Conservation (phyloP, 1,140 invertebrate genomes). For the Meloidogyne floridensis region DNA sequence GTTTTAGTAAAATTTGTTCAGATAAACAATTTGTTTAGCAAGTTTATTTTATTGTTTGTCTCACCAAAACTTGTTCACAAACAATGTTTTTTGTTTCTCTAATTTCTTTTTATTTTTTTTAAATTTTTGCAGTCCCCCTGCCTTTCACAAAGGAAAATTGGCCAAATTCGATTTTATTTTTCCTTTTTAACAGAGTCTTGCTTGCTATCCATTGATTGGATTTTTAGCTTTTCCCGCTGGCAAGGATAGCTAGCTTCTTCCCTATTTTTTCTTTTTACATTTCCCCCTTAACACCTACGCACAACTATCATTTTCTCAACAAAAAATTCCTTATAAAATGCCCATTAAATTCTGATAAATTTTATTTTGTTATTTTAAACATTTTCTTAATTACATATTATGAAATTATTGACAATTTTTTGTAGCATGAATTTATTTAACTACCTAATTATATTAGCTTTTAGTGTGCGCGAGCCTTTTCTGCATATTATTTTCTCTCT, state of each 20-base stretch:
- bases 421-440: too few relatives aligned
- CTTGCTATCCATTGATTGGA: not conserved
- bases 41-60: too few relatives aligned
- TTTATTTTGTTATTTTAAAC: not conserved
- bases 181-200: not conserved
- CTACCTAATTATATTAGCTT: too few relatives aligned
- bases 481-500: too few relatives aligned
- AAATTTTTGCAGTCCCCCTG: not conserved
- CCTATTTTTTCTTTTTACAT: not conserved
- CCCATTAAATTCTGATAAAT: not conserved
- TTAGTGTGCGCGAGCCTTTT: too few relatives aligned
- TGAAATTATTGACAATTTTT: too few relatives aligned
- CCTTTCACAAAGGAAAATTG: not conserved
- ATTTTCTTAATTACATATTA: too few relatives aligned
- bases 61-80: too few relatives aligned
- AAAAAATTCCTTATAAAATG: not conserved
- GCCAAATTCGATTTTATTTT: not conserved
- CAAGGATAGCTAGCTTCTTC: not conserved
- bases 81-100: too few relatives aligned
- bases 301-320: not conserved
- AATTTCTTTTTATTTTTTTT: not conserved
- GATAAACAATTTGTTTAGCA: too few relatives aligned
- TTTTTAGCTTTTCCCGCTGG: not conserved
- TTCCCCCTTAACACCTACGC: not conserved
- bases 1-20: too few relatives aligned